Conservation (phyloP, 1,140 invertebrate genomes). For the Drosophila parvula region DNA sequence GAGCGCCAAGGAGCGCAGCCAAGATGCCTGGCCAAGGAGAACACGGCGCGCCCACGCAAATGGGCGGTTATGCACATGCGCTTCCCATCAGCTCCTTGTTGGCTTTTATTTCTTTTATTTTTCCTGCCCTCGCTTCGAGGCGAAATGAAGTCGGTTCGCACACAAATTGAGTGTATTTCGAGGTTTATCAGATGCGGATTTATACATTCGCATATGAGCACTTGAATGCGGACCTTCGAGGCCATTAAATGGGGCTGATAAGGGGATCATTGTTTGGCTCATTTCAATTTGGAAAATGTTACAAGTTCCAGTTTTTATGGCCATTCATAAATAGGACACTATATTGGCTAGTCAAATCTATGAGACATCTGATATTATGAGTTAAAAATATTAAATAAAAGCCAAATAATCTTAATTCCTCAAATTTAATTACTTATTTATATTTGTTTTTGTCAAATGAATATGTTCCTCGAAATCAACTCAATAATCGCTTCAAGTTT, state of each 20-base stretch:
- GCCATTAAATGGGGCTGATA: neutral
- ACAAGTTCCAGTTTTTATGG: constrained; percentile 8
- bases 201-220: constrained; percentile 44
- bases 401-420: no score
- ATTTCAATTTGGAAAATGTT: constrained; percentile 24
- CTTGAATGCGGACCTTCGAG: constrained; percentile 2
- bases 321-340: neutral
- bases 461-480: neutral
- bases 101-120: constrained; percentile 7
- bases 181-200: constrained; percentile 60
- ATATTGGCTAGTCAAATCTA: neutral
- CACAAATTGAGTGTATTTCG: constrained; percentile 63
- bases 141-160: constrained; percentile 55
- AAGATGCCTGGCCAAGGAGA: constrained; percentile 31
- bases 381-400: no score
- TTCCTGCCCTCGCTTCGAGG: constrained; percentile 6
- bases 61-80: constrained; percentile 78
- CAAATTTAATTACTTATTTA: no score
- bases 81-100: constrained; percentile 38
- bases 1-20: constrained; percentile 23
- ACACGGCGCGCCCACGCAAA: constrained; percentile 32
- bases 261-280: constrained; percentile 7
- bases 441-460: neutral
- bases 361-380: neutral
- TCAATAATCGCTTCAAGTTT: constrained; percentile 1